These are phyloP conservation scores for Atlantisia rogersi DNA, from an alignment of 2,113 vertebrate species.

Conservation along the genomic window DNA sequence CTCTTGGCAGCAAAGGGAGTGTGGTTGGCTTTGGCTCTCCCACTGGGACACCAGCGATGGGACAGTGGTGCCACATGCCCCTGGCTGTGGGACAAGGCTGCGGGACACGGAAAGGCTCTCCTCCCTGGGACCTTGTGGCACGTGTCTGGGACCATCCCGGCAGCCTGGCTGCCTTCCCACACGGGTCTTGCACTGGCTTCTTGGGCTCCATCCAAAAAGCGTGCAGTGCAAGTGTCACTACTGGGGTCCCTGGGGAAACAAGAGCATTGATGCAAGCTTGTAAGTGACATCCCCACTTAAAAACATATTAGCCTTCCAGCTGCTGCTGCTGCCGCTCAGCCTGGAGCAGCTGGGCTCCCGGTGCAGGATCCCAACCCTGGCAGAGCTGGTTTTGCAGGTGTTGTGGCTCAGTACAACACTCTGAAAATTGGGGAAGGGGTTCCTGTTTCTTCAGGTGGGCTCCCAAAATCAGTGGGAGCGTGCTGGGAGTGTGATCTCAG, in stretches of 20 bases:
- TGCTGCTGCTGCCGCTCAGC: not conserved
- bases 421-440: not conserved
- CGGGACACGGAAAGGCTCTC: not conserved
- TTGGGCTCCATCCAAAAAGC: not conserved
- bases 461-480: not conserved
- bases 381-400: not conserved
- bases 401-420: not conserved
- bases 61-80: not conserved
- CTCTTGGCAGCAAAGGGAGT: not conserved
- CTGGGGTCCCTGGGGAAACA: not conserved
- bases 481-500: not conserved
- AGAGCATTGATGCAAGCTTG: not conserved
- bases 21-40: not conserved
- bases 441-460: not conserved
- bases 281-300: not conserved
- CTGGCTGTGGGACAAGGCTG: not conserved
- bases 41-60: not conserved
- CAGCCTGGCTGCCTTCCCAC: not conserved
- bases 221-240: not conserved
- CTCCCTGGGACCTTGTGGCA: not conserved
- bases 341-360: accelerated
- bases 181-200: accelerated
- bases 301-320: not conserved
- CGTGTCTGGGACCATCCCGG: not conserved
- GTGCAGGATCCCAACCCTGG: not conserved